Evolutionary conservation across 1,140 invertebrate genomes (phyloP), one percentile per base, ranked within the genome.

Genomic region (Tetraneura akinire): DNA sequence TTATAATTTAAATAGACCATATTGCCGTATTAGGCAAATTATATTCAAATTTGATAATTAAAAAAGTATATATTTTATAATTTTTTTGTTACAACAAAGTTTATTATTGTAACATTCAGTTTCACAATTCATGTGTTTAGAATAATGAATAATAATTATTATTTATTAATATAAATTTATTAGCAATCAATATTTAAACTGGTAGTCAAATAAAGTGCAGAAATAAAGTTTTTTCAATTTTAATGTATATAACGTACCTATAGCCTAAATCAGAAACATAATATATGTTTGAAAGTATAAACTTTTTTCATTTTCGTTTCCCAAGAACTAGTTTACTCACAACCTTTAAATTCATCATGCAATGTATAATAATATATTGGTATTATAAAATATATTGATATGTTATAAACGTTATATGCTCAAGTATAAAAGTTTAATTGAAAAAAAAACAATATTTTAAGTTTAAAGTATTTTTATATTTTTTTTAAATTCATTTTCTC

Each of bases 221-320:
- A 37, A 29, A 71, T 29, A 29, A 49, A 71, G 45, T 71, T 42
- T 64, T 70, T 71, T 51, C 45, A 51, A 71, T 71, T 71, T 51
- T 29, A 71, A 71, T 71, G 8, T 71, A 51, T 71, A 51, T 9
- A 51, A 51, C 26, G 23, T 51, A 51, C 23, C 14, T 71, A 51
- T 23, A 51, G 16, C 16, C 14, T 16, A 71, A 71, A 71, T 71
- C 16, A n/a, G 68, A 71, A 71, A 71, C 49, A 49, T 8, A 71
- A 71, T 51, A 71, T 71, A 51, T 71, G 14, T 49, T 45, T 29
- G 14, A 71, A 71, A 18, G 45, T 32, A 71, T 71, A 71, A 71
- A 71, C 45, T 71, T 71, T 71, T 71, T 71, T 51, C 47, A 71
- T 71, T 71, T 51, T 71, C 16, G 68, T 49, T 29, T 71, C 29